A percentile compares a stretch with the other conserved stretches of the same genome.
phyloP scores from a whole-genome alignment of 1,140 invertebrate genomes.

The Drosophila triauraria region DNA sequence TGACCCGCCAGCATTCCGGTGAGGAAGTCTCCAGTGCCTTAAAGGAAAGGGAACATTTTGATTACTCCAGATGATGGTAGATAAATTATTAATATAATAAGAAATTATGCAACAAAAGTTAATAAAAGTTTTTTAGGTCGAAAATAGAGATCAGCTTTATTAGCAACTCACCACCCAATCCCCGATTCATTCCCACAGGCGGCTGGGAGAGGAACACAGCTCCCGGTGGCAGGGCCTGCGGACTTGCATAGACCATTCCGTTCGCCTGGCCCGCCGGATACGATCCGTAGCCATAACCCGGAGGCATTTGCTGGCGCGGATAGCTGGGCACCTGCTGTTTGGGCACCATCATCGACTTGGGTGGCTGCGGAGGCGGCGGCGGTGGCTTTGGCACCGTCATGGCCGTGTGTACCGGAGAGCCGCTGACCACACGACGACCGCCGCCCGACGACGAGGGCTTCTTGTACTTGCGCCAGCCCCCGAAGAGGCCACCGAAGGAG shows the following conservation, averaged over 20 bases:
- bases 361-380: slow-evolving; percentile 44
- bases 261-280: slow-evolving; percentile 16
- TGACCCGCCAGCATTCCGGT: slow-evolving; percentile 66
- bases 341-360: slow-evolving; percentile 41
- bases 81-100: background rate
- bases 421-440: slow-evolving; percentile 65
- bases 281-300: slow-evolving; percentile 54
- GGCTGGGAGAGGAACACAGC: slow-evolving; percentile 71
- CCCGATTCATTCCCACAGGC: slow-evolving; percentile 50
- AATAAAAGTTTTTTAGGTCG: background rate
- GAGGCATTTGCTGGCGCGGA: slow-evolving; percentile 66
- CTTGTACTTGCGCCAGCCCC: slow-evolving; percentile 78
- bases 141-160: background rate
- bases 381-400: slow-evolving; percentile 66
- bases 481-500: slow-evolving; percentile 76
- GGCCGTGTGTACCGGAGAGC: slow-evolving; percentile 70
- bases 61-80: background rate
- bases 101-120: background rate
- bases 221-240: slow-evolving; percentile 62
- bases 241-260: slow-evolving; percentile 64
- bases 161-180: slow-evolving; percentile 43
- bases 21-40: slow-evolving; percentile 61
- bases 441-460: slow-evolving; percentile 68
- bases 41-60: background rate
- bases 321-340: slow-evolving; percentile 62